Evolutionary conservation across 2,797 vertebrate genomes (phyloP), one percentile per base, ranked within the genome.

Genomic region (Neosilurus hyrtlii): DNA sequence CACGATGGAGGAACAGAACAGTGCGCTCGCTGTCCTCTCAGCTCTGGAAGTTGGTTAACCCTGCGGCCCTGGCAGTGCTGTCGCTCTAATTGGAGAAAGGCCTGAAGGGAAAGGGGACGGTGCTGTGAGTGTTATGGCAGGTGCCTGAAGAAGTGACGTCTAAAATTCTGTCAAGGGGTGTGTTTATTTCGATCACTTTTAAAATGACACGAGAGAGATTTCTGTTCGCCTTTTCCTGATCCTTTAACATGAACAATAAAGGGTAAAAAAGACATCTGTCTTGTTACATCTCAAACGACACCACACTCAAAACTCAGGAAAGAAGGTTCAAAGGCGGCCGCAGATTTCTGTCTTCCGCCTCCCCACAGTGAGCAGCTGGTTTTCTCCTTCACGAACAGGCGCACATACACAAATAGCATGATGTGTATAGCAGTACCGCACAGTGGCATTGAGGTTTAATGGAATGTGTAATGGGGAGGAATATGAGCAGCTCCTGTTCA

Each of bases 81-180:
- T 90, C 81, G 68, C 26, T 85, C 90, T 95, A 94, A 94, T 94
- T 94, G 92, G 92, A 92, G 90, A 89, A 93, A 92, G 89, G 90
- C 91, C 92, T 91, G 84, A 76, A 81, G 84, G 85, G 67, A 37
- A 75, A 82, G 85, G 76, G 67, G 52, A 84, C 83, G 26, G 63
- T 86, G 85, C 80, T 54, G 59, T 71, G 74, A 76, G 86, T 86
- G 84, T 62, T 49, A 49, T 49, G 74, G 22, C 87, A 85, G 84
- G 80, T 86, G 84, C 83, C 87, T 78, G 51, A 81, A 83, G 37
- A n/a, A 83, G 65, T 79, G 72, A 84, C 22, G 61, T 71, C 81
- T 56, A 79, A 43, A 71, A 51, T 79, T 81, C 81, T 24, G 54
- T 56, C 35, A 81, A 54, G 74, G 59, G 82, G 52, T 1, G 22